Evolutionary conservation across 2,888 invertebrate genomes (phyloP).

Genomic region (Augochlorella aurata): DNA sequence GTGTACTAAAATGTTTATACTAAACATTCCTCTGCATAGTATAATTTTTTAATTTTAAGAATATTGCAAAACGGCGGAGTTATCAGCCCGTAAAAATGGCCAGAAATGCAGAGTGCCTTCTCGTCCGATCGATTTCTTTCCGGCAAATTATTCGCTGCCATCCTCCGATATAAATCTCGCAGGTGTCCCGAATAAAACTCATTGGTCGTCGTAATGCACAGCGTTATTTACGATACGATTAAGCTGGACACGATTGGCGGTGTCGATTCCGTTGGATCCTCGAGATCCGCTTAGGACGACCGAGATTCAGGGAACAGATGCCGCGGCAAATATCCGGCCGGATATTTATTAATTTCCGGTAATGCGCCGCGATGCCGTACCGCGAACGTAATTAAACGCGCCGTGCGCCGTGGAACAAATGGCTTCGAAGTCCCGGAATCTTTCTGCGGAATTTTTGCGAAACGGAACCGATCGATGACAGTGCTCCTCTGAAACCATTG

Average conservation of each 20-base stretch:
- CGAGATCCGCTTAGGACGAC: neutral
- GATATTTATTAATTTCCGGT: conserved; percentile 67
- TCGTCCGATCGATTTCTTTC: no score
- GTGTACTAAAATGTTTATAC: no score
- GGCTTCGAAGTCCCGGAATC: conserved; percentile 23
- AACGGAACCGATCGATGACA: neutral
- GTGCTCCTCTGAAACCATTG: no score
- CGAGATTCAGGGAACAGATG: conserved; percentile 41
- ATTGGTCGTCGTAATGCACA: no score
- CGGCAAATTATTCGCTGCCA: no score
- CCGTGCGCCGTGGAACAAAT: neutral
- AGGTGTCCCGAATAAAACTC: no score
- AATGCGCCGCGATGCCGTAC: neutral
- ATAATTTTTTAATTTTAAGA: no score
- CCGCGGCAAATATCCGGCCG: conserved; percentile 45
- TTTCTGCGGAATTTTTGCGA: neutral
- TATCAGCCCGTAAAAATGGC: no score
- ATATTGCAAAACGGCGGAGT: no score
- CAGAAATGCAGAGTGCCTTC: no score
- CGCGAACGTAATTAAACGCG: conserved; percentile 45
- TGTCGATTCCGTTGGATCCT: conserved; percentile 6
- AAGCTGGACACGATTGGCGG: neutral
- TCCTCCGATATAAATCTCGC: no score
- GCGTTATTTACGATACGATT: neutral
- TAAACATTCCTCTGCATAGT: no score